A percentile compares a stretch with the other conserved stretches of the same genome.
These are phyloP conservation scores for Sarcophaga variegata DNA, from an alignment of 2,888 invertebrate species.

Conservation along the genomic window DNA sequence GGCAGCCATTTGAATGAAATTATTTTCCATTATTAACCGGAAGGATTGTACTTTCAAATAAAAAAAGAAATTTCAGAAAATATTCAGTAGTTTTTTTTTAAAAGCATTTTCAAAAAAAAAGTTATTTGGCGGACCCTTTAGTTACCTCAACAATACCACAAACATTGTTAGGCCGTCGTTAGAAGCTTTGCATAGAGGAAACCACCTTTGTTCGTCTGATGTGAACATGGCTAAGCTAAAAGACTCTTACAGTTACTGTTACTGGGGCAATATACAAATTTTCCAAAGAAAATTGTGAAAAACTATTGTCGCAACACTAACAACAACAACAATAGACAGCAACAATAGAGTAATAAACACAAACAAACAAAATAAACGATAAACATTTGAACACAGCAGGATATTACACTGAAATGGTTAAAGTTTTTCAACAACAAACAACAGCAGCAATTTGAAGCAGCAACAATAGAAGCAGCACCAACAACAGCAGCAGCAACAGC, in stretches of 20 bases:
- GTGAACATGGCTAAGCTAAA: too few relatives aligned
- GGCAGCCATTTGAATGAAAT: too few relatives aligned
- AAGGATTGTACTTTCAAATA: too few relatives aligned
- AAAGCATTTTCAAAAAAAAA: too few relatives aligned
- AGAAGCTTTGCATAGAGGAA: constrained; percentile 10
- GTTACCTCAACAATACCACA: too few relatives aligned
- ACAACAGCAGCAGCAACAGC: neutral
- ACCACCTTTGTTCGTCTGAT: neutral
- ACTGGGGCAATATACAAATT: neutral
- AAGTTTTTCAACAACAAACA: constrained; percentile 54
- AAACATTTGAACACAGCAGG: constrained; percentile 59
- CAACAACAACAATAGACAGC: constrained; percentile 14
- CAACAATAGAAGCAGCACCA: neutral
- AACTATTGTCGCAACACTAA: constrained; percentile 26
- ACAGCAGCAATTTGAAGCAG: neutral
- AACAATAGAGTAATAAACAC: constrained; percentile 30
- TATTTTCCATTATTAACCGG: too few relatives aligned
- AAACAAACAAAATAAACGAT: constrained; percentile 57
- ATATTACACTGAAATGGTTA: constrained; percentile 62
- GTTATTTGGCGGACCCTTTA: too few relatives aligned
- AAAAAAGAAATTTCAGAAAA: too few relatives aligned
- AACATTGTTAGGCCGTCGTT: neutral
- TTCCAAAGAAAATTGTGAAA: neutral
- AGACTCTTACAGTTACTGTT: neutral
- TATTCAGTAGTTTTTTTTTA: too few relatives aligned